Evolutionary conservation across 64 coral and sea anemone species (phyloP), one percentile per base, ranked within the genome.

Genomic region (Pachyseris speciosa): DNA sequence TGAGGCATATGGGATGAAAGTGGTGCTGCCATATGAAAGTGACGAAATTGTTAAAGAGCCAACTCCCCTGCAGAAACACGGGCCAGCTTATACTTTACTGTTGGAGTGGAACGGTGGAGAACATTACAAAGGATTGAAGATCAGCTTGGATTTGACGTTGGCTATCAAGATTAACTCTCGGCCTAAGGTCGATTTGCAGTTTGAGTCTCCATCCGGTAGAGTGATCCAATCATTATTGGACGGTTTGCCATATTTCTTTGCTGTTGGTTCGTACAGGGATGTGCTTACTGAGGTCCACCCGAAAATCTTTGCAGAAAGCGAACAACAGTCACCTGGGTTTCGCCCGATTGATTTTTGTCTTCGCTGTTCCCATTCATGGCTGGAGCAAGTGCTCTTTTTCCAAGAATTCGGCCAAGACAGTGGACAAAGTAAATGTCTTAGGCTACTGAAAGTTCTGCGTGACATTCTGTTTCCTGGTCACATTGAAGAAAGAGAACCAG

Each of bases 371-470:
- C 86, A 89, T 16, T 89, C 86, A 4, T 78, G 72, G 16, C 36
- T 89, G 26, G 86, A 89, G 37, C 86, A 89, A 44, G 20, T 24
- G 57, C 30, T 89, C 6, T 89, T 89, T 64, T 12, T 0, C 20
- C 61, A 60, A 9, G 30, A 55, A 53, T 73, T 78, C 47, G 86
- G 86, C 37, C 15, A 36, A 30, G 36, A 78, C 61, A 65, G 86
- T 22, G 86, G 86, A 0, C 86, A 74, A 73, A 44, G 48, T 38
- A 76, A 45, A 41, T 75, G 70, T 0, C 55, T 89, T 0, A 89
- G 86, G 43, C 34, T 89, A 47, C 74, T 89, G 19, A 89, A 89
- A 42, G 50, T 89, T 24, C 47, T 89, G 72, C 86, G 86, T 77
- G 86, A 77, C 38, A 66, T 89, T 3, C 2, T 66, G 16, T 64